phyloP scores from a whole-genome alignment of 2,797 vertebrate genomes.

The Hipposideros larvatus region DNA sequence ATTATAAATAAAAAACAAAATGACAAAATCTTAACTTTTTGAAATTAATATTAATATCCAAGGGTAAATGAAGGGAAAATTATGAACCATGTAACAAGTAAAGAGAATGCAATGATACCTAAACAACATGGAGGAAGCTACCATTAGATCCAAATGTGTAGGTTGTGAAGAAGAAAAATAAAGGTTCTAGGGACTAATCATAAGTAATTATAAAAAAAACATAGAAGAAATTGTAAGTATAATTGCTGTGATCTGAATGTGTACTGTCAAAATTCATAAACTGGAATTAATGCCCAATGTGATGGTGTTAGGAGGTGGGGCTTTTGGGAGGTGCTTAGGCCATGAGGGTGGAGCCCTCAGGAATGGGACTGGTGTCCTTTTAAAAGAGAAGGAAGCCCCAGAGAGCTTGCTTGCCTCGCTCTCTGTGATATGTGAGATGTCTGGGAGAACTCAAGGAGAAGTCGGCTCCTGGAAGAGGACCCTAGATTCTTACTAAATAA shows the following conservation, averaged over 20 bases:
- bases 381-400: background rate
- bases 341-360: background rate
- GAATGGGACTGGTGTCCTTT: too few relatives aligned
- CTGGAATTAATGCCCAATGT: background rate
- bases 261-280: background rate
- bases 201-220: background rate
- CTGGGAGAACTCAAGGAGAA: background rate
- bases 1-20: background rate
- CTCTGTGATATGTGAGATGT: too few relatives aligned
- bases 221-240: background rate
- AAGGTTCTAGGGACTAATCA: background rate
- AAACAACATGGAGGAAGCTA: background rate
- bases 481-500: background rate
- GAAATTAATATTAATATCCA: background rate
- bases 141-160: background rate
- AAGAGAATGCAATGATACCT: background rate
- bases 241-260: background rate
- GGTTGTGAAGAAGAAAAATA: background rate
- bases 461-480: background rate
- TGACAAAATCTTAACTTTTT: background rate
- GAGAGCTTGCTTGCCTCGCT: background rate
- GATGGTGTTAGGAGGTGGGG: background rate
- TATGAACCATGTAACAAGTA: background rate
- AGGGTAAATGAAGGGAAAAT: conserved; percentile 4
- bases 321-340: background rate